These are phyloP conservation scores for Spilosoma lubricipeda DNA, from an alignment of 2,888 invertebrate species.

Conservation along the genomic window DNA sequence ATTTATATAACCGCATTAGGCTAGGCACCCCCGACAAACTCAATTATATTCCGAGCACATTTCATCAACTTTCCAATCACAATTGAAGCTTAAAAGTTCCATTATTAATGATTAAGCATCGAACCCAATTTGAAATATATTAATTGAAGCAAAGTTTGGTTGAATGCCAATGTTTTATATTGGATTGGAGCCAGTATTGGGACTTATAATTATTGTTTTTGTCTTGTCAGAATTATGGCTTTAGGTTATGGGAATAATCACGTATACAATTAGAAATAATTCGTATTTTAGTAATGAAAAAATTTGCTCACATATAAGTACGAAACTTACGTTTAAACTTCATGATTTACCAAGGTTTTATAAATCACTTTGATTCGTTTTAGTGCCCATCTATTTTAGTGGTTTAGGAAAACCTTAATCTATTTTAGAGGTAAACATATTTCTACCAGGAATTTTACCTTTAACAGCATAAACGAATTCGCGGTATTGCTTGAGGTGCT, in stretches of 20 bases:
- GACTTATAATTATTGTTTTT: constrained; percentile 43
- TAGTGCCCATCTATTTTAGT: not conserved
- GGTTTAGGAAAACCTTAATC: not conserved
- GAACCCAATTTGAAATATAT: constrained; percentile 38
- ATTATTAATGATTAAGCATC: constrained; percentile 39
- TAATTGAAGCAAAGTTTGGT: constrained; percentile 47
- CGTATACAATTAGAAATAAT: not conserved
- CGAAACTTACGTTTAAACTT: not conserved
- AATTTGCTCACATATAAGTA: not conserved
- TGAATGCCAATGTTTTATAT: constrained; percentile 44
- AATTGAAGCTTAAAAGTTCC: constrained; percentile 12
- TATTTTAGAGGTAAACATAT: not conserved
- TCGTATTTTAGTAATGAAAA: not conserved
- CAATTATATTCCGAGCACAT: not conserved
- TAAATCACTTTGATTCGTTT: not conserved
- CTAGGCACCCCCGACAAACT: no score
- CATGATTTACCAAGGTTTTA: not conserved
- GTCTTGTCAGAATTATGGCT: constrained; percentile 22
- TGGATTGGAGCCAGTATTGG: constrained; percentile 44
- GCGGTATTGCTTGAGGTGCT: constrained; percentile 26
- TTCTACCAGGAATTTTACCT: constrained; percentile 12
- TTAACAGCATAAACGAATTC: constrained; percentile 26
- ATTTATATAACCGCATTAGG: no score
- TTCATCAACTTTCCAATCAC: not conserved
- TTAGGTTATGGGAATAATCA: not conserved